Conservation (phyloP, 2,888 invertebrate species). For the Tryphoninae sp. region DNA sequence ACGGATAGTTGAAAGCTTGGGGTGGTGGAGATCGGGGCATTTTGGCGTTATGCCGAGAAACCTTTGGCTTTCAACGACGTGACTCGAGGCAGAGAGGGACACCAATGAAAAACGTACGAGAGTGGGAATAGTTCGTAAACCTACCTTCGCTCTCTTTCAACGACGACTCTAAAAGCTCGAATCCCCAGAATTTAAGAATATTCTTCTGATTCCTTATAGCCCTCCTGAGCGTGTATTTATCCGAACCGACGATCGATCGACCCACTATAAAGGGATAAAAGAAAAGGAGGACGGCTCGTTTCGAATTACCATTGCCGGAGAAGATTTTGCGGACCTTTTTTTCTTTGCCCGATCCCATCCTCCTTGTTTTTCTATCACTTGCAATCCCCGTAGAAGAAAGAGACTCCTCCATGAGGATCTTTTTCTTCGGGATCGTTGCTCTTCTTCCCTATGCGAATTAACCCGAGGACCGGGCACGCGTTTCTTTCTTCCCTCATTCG, state of each 20-base stretch:
- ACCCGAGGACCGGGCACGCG: slow-evolving; percentile 35
- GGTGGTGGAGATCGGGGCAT: neutral
- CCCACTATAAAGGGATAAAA: neutral
- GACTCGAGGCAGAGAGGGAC: neutral
- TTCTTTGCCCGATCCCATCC: neutral
- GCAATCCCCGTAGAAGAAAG: neutral
- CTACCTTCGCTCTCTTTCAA: slow-evolving; percentile 1
- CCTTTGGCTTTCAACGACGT: slow-evolving; percentile 22
- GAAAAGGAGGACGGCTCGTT: neutral
- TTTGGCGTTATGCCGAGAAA: slow-evolving; percentile 54
- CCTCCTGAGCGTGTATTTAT: too few relatives aligned
- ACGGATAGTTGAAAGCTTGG: too few relatives aligned
- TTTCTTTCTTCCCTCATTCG: slow-evolving; percentile 1
- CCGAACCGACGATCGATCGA: neutral
- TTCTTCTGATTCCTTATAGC: too few relatives aligned
- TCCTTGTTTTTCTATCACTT: slow-evolving; percentile 1
- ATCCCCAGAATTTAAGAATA: slow-evolving; percentile 39
- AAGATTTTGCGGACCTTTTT: neutral
- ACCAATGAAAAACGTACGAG: slow-evolving; percentile 19
- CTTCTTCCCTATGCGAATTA: slow-evolving; percentile 36
- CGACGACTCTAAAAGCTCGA: slow-evolving; percentile 41
- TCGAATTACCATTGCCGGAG: neutral
- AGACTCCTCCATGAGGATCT: neutral
- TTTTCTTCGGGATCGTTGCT: slow-evolving; percentile 6
- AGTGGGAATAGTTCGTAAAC: slow-evolving; percentile 16